phyloP scores from a whole-genome alignment of 2,113 vertebrate species.

The Malurus melanocephalus region DNA sequence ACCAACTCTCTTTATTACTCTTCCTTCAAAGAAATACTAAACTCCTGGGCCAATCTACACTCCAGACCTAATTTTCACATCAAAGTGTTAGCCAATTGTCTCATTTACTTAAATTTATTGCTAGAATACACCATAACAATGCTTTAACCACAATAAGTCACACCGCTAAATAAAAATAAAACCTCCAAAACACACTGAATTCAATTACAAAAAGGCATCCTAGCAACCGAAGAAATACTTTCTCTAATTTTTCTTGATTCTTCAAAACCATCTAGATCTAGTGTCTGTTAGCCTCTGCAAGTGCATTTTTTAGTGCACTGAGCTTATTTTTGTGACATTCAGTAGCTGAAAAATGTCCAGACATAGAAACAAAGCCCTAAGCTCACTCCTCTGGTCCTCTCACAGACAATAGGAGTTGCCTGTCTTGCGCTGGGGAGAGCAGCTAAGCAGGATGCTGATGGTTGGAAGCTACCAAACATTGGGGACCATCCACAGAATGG shows the following conservation, averaged over 20 bases:
- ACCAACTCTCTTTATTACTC: not conserved
- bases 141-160: not conserved
- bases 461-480: not conserved
- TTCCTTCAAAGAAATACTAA: not conserved
- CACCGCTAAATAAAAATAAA: not conserved
- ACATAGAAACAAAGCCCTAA: conserved; percentile 7
- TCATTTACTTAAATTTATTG: not conserved
- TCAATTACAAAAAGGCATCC: not conserved
- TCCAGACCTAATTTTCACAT: not conserved
- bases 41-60: not conserved
- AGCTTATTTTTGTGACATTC: not conserved
- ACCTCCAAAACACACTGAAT: not conserved
- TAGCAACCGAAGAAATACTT: conserved; percentile 17
- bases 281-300: not conserved
- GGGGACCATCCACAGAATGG: not conserved
- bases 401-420: conserved; percentile 31
- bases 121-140: not conserved
- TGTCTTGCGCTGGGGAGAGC: not conserved
- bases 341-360: not conserved
- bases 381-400: not conserved
- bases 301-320: not conserved
- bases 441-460: not conserved
- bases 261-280: not conserved
- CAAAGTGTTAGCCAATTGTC: not conserved
- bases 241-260: conserved; percentile 5